A percentile compares a stretch with the other conserved stretches of the same genome.
These are phyloP conservation scores for Galemys pyrenaicus DNA, from an alignment of 2,113 vertebrate genomes.

Conservation along the genomic window DNA sequence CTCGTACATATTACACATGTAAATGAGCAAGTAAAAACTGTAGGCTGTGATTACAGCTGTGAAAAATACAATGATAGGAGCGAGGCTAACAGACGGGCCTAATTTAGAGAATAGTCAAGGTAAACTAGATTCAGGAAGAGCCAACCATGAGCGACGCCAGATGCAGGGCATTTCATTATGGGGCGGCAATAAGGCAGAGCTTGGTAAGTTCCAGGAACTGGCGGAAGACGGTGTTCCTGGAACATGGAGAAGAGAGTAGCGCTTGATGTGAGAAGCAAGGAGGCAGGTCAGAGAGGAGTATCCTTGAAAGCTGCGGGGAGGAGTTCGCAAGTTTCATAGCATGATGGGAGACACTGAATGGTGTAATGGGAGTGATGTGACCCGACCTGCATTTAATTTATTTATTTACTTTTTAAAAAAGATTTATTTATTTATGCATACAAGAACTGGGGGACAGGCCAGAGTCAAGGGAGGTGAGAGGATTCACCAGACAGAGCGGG, in stretches of 20 bases:
- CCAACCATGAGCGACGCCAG: not conserved
- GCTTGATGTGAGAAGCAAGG: rapidly evolving
- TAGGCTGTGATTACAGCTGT: not conserved
- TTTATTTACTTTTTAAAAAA: too few species aligned
- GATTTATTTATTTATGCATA: too few species aligned
- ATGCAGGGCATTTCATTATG: not conserved
- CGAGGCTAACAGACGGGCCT: not conserved
- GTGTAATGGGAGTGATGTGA: not conserved
- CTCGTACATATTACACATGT: not conserved
- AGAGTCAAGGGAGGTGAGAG: too few species aligned
- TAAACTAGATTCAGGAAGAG: not conserved
- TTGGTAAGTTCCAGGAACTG: not conserved
- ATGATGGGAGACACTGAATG: not conserved
- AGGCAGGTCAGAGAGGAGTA: not conserved
- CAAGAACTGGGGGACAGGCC: too few species aligned
- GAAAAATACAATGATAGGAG: not conserved
- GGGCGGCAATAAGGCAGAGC: not conserved
- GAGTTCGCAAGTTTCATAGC: too few species aligned
- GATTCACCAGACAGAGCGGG: too few species aligned
- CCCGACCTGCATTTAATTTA: too few species aligned
- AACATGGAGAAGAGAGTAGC: not conserved
- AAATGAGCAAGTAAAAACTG: not conserved
- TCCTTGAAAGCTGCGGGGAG: too few species aligned
- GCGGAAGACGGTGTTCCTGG: not conserved
- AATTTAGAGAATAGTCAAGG: not conserved